Conservation (phyloP, 2,113 vertebrate genomes). For the Herpetotheres cachinnans region DNA sequence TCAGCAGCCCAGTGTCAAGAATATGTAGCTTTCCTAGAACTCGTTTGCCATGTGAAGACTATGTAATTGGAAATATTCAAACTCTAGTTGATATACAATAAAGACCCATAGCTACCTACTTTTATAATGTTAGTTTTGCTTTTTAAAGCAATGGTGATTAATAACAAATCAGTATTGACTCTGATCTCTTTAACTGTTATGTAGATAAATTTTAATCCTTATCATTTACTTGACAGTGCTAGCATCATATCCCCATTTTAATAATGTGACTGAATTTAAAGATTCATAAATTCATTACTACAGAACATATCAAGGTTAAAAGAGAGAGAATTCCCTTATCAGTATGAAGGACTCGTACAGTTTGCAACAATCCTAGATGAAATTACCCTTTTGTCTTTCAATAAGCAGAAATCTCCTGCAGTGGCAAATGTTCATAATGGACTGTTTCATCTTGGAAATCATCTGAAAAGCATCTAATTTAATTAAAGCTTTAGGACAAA, state of each 20-base stretch:
- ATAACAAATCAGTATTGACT: slow-evolving; percentile 13
- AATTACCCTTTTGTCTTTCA: slow-evolving; percentile 65
- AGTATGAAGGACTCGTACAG: slow-evolving; percentile 31
- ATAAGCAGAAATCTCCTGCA: slow-evolving; percentile 51
- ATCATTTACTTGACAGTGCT: slow-evolving; percentile 14
- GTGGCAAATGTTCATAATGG: slow-evolving; percentile 55
- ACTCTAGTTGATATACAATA: not conserved
- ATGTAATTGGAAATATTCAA: not conserved
- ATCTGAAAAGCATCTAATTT: slow-evolving; percentile 59
- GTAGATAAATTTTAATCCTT: slow-evolving; percentile 31
- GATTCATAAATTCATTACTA: slow-evolving; percentile 57
- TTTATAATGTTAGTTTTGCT: not conserved
- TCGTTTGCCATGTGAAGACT: not conserved
- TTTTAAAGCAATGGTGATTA: slow-evolving; percentile 16
- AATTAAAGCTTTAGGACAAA: slow-evolving; percentile 62
- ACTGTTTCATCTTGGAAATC: slow-evolving; percentile 60
- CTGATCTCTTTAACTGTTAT: slow-evolving; percentile 7
- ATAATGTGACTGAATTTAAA: slow-evolving; percentile 33
- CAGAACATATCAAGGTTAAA: slow-evolving; percentile 53
- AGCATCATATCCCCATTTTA: slow-evolving; percentile 3
- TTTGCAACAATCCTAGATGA: slow-evolving; percentile 44
- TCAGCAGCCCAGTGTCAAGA: not conserved
- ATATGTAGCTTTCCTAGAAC: not conserved
- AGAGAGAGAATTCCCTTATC: slow-evolving; percentile 45
- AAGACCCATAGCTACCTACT: not conserved